These are phyloP conservation scores for Uria lomvia DNA, from an alignment of 2,113 vertebrate genomes.

Conservation along the genomic window DNA sequence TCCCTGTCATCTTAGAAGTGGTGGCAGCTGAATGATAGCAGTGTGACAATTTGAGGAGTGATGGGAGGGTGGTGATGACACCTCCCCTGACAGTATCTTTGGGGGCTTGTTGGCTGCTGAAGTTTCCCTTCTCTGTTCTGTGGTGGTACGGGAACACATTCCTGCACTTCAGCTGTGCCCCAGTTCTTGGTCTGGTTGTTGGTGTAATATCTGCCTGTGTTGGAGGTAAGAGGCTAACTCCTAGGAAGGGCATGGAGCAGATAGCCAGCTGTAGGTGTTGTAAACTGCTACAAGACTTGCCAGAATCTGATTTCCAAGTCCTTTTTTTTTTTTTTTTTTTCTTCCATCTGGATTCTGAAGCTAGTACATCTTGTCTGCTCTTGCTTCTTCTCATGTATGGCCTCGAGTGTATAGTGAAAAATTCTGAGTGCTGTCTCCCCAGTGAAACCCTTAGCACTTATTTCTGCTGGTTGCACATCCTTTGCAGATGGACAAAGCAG, in stretches of 20 bases:
- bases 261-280: not conserved
- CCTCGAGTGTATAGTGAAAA: rapidly evolving
- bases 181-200: not conserved
- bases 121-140: rapidly evolving
- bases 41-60: not conserved
- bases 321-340: rapidly evolving
- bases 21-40: not conserved
- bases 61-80: not conserved
- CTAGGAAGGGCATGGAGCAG: rapidly evolving
- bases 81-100: not conserved
- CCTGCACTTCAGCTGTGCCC: not conserved
- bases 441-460: no score
- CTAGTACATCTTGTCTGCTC: not conserved
- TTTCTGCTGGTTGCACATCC: rapidly evolving
- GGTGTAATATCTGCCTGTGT: not conserved
- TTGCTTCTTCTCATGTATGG: rapidly evolving
- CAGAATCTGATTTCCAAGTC: not conserved
- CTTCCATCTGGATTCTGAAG: not conserved
- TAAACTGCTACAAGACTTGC: not conserved
- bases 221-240: not conserved
- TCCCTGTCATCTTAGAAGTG: not conserved
- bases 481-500: not conserved
- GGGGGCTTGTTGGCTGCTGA: not conserved
- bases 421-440: no score
- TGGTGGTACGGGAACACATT: not conserved